Conservation (phyloP, 1,140 invertebrate species). For the Trichoplusia ni region DNA sequence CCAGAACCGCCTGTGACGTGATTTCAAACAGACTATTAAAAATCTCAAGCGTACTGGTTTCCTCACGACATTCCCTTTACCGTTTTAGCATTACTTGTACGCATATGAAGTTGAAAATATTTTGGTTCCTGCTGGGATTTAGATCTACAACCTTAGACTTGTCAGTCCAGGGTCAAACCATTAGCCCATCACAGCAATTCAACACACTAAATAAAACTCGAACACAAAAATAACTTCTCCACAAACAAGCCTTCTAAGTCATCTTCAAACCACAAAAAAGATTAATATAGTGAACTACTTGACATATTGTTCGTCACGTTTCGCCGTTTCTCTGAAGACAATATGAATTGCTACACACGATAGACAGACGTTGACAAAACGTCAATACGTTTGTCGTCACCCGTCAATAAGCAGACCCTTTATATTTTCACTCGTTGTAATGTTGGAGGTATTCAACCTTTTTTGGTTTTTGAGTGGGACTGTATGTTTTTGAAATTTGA, state of each 20-base stretch:
- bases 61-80: no score
- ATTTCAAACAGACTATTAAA: no score
- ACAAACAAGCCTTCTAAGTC: not conserved
- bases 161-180: no score
- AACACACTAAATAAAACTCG: no score
- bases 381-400: constrained; percentile 46
- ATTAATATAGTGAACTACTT: not conserved
- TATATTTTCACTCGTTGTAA: not conserved
- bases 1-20: no score
- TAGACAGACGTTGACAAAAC: constrained; percentile 45
- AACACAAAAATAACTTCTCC: not conserved
- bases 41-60: no score
- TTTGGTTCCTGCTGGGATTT: no score
- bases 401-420: constrained; percentile 44
- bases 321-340: constrained; percentile 9
- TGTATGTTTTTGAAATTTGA: not conserved
- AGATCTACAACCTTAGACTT: no score
- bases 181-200: no score
- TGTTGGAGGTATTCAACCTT: not conserved
- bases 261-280: not conserved
- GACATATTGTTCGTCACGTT: not conserved
- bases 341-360: constrained; percentile 17
- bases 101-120: no score
- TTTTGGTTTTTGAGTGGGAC: not conserved
- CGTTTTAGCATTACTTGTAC: no score